Base-by-base conservation (phyloP, 2,113 vertebrate genomes). In the Pithys albifrons region DNA sequence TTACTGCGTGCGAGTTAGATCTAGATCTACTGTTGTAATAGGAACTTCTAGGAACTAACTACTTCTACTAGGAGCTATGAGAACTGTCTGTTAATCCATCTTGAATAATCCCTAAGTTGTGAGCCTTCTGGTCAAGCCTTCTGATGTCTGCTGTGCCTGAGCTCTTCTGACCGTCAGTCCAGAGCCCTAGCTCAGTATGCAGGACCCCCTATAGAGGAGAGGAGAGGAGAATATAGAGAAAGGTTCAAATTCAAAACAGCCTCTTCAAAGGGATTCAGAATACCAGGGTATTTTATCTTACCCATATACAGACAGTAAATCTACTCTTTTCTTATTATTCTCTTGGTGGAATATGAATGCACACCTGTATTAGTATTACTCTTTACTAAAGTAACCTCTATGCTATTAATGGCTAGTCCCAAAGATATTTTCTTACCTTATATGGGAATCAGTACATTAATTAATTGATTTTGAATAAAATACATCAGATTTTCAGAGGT, bases 181-280 rank as follows among this genome's bases (percentile, higher is more conserved):
- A 39, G 39, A 9, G 10, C 39, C 39, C 39, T 10, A 39, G 39
- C 39, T 39, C 39, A 39, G 39, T 39, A 39, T 39, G 39, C 9
- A 10, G 39, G 39, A 39, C 39, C 39, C 39, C 39, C 39, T 39
- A 39, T 10, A 39, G 20, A 33, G 15, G 17, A 19, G 37, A 24
- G 28, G 8, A 22, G 12, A 61, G 16, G 22, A 52, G 7, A 77
- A 41, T 14, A 51, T 25, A 51, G 16, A 33, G 48, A 64, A 55
- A 20, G 2, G 7, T 69, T 72, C 12, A 7, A 13, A 43, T 4
- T 37, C 10, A 28, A 27, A 62, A 59, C 18, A 0, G 0, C 7
- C 8, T 65, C 5, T 23, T 49, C 19, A 39, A 39, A 57, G 15
- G 20, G 9, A 52, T 65, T 31, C 19, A 57, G 35, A 85, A 61